Evolutionary conservation across 2,797 vertebrate species (phyloP).

Genomic region (Coranthus polyacanthus): DNA sequence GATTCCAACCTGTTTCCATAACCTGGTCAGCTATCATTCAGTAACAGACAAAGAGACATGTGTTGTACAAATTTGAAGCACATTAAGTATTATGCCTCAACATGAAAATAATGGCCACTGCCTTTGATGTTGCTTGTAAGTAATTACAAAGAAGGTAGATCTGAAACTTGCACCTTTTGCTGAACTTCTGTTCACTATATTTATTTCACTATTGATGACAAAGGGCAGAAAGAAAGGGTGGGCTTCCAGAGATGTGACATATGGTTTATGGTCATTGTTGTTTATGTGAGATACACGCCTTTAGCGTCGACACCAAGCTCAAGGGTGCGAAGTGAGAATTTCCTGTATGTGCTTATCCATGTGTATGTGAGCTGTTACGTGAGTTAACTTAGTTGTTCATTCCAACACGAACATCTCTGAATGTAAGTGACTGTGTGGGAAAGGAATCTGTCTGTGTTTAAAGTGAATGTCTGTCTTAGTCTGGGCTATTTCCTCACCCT

Average conservation of each 20-base stretch:
- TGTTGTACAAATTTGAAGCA: slow-evolving; percentile 55
- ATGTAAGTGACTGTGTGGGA: slow-evolving; percentile 25
- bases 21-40: slow-evolving; percentile 46
- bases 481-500: slow-evolving; percentile 72
- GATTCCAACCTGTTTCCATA: slow-evolving; percentile 1
- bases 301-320: no score
- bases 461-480: slow-evolving; percentile 54
- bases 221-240: slow-evolving; percentile 70
- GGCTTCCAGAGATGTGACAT: no score
- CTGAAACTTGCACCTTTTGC: slow-evolving; percentile 67
- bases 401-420: no score
- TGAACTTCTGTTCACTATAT: slow-evolving; percentile 67
- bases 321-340: no score
- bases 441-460: slow-evolving; percentile 48
- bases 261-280: slow-evolving; percentile 59
- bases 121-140: slow-evolving; percentile 72
- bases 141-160: slow-evolving; percentile 73
- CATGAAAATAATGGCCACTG: slow-evolving; percentile 67
- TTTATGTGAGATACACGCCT: no score
- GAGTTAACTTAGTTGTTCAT: no score
- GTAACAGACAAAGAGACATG: slow-evolving; percentile 63
- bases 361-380: no score
- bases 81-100: slow-evolving; percentile 38
- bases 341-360: no score
- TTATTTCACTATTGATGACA: slow-evolving; percentile 82